phyloP scores from a whole-genome alignment of 2,888 invertebrate genomes.

The Chloromyia formosa region DNA sequence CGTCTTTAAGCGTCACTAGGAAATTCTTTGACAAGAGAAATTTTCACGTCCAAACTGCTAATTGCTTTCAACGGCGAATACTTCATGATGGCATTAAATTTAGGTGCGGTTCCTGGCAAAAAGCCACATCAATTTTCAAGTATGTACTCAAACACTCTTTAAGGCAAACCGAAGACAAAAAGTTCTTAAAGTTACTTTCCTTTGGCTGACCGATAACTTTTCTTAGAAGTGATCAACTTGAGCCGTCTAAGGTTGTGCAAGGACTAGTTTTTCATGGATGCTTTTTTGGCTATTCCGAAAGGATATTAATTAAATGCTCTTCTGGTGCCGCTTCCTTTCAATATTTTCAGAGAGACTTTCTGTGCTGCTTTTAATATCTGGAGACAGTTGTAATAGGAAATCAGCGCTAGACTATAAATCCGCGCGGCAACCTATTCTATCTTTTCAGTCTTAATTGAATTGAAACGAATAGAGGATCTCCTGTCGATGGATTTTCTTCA shows the following conservation, averaged over 20 bases:
- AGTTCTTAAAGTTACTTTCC: constrained; percentile 8
- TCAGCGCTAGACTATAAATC: too few species aligned
- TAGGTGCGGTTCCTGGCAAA: constrained; percentile 43
- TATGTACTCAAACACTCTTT: neutral
- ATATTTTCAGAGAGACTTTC: neutral
- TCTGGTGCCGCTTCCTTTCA: constrained; percentile 23
- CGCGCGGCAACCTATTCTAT: too few species aligned
- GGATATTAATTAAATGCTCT: constrained; percentile 21
- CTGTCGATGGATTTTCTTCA: neutral
- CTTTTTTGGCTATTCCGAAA: neutral
- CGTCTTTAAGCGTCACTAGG: neutral
- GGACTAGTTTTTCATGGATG: neutral
- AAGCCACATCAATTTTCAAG: constrained; percentile 43
- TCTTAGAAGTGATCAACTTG: neutral
- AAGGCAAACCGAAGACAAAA: constrained; percentile 28
- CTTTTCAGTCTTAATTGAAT: neutral
- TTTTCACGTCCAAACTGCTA: constrained; percentile 46
- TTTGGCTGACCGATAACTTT: neutral
- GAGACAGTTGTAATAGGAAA: too few species aligned
- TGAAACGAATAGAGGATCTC: neutral
- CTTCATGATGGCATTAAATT: constrained; percentile 38
- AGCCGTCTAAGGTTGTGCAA: constrained; percentile 1
- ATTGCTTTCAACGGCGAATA: constrained; percentile 45
- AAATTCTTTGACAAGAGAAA: constrained; percentile 34
- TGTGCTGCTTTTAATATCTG: too few species aligned